Evolutionary conservation across 2,797 vertebrate genomes (phyloP).

Genomic region (Pagetopsis macropterus): DNA sequence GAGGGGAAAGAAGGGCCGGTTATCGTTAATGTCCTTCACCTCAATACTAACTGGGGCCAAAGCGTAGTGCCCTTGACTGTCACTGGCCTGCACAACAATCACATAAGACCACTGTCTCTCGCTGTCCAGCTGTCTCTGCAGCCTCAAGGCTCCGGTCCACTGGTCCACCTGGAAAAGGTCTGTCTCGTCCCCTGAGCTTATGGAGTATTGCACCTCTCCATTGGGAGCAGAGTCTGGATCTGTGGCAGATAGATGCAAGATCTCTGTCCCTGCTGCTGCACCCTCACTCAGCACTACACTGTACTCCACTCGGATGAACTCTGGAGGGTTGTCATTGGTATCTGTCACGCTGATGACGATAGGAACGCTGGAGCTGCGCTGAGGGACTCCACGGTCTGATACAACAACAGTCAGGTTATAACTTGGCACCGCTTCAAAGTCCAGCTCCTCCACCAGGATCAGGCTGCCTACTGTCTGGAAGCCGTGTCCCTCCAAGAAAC

Average conservation of each 20-base stretch:
- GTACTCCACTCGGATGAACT: slow-evolving; percentile 89
- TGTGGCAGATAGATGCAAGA: slow-evolving; percentile 90
- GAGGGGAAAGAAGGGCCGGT: slow-evolving; percentile 92
- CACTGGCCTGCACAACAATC: slow-evolving; percentile 91
- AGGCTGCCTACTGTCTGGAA: slow-evolving; percentile 89
- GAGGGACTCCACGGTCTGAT: slow-evolving; percentile 91
- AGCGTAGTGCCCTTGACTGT: slow-evolving; percentile 87
- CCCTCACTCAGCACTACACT: slow-evolving; percentile 86
- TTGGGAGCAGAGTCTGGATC: slow-evolving; percentile 91
- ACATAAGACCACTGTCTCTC: slow-evolving; percentile 84
- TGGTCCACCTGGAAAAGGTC: slow-evolving; percentile 91
- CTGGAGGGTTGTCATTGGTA: slow-evolving; percentile 93
- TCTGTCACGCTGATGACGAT: slow-evolving; percentile 89
- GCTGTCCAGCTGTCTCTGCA: slow-evolving; percentile 85
- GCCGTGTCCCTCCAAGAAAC: slow-evolving; percentile 85
- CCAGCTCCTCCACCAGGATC: slow-evolving; percentile 90
- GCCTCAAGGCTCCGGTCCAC: slow-evolving; percentile 87
- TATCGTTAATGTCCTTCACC: slow-evolving; percentile 94
- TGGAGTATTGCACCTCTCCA: slow-evolving; percentile 87
- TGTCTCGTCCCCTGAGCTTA: slow-evolving; percentile 91
- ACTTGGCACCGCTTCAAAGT: slow-evolving; percentile 88
- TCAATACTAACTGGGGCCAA: slow-evolving; percentile 89
- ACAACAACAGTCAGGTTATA: slow-evolving; percentile 94
- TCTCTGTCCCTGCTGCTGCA: slow-evolving; percentile 85
- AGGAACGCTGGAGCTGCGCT: slow-evolving; percentile 88